These are phyloP conservation scores for Dexiosoma caninum DNA, from an alignment of 2,888 invertebrate genomes.

Conservation along the genomic window DNA sequence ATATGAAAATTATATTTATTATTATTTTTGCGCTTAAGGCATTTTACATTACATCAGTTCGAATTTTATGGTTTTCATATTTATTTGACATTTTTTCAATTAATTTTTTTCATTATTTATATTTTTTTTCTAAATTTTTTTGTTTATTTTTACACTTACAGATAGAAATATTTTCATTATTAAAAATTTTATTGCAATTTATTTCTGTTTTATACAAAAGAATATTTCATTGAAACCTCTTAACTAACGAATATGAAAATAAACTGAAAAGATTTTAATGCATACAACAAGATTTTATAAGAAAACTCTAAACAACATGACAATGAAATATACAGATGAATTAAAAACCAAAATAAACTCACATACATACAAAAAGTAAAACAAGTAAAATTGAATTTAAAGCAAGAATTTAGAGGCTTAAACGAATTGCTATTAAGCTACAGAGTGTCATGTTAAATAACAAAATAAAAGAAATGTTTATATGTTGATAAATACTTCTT, in stretches of 20 bases:
- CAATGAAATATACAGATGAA: constrained; percentile 23
- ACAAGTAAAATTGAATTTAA: background rate
- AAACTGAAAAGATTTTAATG: constrained; percentile 53
- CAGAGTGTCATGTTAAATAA: background rate
- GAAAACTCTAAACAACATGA: constrained; percentile 44
- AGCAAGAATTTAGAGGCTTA: background rate
- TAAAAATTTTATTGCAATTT: background rate
- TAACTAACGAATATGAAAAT: constrained; percentile 31
- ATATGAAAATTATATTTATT: too few relatives aligned
- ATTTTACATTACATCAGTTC: too few relatives aligned
- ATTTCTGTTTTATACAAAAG: background rate
- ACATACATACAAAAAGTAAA: background rate
- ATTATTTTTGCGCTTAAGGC: too few relatives aligned
- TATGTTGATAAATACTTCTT: too few relatives aligned
- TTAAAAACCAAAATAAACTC: background rate
- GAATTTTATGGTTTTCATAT: too few relatives aligned
- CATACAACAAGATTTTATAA: constrained; percentile 56
- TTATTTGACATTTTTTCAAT: too few relatives aligned
- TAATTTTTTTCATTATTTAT: too few relatives aligned
- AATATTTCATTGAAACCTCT: constrained; percentile 5
- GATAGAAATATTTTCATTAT: constrained; percentile 26
- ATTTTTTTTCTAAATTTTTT: too few relatives aligned
- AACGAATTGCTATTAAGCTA: background rate
- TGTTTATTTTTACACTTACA: constrained; percentile 43
- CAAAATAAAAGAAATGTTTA: too few relatives aligned